Base-by-base conservation (phyloP, 1,140 invertebrate species). In the Papilio machaon region DNA sequence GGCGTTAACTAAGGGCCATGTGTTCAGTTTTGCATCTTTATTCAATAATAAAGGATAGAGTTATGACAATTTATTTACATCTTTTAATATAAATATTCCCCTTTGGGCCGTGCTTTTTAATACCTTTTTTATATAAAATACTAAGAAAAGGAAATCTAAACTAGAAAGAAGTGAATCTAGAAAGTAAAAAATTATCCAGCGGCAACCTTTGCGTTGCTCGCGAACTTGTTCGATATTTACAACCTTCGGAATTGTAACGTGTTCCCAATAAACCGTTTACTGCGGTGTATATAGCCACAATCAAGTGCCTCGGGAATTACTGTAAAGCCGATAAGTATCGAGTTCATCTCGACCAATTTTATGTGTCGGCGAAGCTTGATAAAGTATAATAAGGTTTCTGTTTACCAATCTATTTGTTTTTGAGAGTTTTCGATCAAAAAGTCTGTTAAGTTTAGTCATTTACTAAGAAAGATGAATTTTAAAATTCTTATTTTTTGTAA, bases 181-280 rank as follows among this genome's bases (percentile, higher is more conserved):
- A 11, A 64, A 64, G 30, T 2, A 64, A 23, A 35, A 30, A 23
- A 64, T 30, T 64, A 64, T 30, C 60, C 23, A 64, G 60, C 19
- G 0, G 9, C 19, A 30, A 64, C 60, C 60, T 38, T 70, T 70
- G 6, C 30, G 13, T 35, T 70, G 64, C 60, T 30, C 19, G 60
- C 64, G 64, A 70, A 70, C 30, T 35, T 70, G 64, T 70, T 70
- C n/a, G 64, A 70, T 70, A 70, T 70, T 70, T 70, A 70, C 64
- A 35, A 70, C 64, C 64, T 70, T 35, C 64, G 64, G 64, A 70
- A 70, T 70, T 70, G 64, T 70, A 38, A 70, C 64, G 64, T 70
- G 64, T 70, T 35, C 5, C 64, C 64, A 70, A 70, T 70, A 70
- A 70, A 70, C 64, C 7, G 64, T 70, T 70, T 70, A 70, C 30